These are phyloP conservation scores for Morinoia aosen DNA, from an alignment of 2,888 invertebrate species.

Conservation along the genomic window DNA sequence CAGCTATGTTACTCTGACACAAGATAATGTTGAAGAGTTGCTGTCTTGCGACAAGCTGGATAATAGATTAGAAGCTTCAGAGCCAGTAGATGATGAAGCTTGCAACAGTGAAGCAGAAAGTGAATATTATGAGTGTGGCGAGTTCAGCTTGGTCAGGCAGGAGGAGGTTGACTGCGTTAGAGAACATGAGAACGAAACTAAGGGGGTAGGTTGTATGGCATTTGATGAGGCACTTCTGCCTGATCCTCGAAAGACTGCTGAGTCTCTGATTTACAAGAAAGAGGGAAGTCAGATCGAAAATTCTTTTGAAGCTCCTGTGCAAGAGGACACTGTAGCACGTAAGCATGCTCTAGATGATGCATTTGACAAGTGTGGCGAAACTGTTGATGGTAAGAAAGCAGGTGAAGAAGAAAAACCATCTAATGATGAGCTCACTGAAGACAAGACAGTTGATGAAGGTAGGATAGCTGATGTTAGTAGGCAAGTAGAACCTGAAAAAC, in stretches of 20 bases:
- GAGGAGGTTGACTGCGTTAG: not conserved
- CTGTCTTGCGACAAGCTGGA: not conserved
- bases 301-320: not conserved
- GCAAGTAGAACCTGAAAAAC: slow-evolving; percentile 44
- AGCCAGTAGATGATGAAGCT: not conserved
- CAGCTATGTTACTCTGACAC: not conserved
- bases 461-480: not conserved
- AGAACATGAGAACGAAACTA: not conserved
- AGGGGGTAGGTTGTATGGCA: not conserved
- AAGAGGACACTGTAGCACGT: not conserved
- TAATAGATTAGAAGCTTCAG: not conserved
- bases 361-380: not conserved
- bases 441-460: not conserved
- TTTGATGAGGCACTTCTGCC: not conserved
- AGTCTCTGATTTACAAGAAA: not conserved
- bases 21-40: not conserved
- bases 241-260: not conserved
- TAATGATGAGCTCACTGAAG: not conserved
- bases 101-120: not conserved
- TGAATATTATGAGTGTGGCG: not conserved
- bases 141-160: not conserved
- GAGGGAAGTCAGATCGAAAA: not conserved
- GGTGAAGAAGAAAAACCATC: not conserved
- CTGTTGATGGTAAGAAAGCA: not conserved
- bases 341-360: not conserved